These are phyloP conservation scores for Phalacrocorax brasilianus DNA, from an alignment of 2,113 vertebrate species.

Conservation along the genomic window DNA sequence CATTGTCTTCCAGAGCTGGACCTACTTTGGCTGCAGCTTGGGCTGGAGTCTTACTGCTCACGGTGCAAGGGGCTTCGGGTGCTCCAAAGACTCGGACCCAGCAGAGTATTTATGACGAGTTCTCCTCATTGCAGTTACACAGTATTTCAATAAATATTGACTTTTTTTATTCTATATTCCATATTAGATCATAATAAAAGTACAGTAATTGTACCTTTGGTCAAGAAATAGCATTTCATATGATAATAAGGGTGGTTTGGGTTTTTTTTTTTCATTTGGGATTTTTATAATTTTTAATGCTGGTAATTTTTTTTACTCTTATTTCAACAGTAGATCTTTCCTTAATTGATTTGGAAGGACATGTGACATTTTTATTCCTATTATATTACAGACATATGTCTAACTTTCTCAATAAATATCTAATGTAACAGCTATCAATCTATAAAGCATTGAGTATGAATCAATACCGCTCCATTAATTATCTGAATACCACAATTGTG, in stretches of 20 bases:
- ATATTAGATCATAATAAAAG: neutral
- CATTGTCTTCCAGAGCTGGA: neutral
- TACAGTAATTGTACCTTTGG: neutral
- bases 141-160: neutral
- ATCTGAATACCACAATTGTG: neutral
- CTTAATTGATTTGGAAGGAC: neutral
- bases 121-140: neutral
- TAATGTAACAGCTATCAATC: neutral
- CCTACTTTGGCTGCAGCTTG: neutral
- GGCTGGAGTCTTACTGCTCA: neutral
- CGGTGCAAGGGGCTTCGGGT: neutral
- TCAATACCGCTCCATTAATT: neutral
- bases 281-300: neutral
- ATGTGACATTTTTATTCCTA: neutral
- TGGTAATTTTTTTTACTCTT: neutral
- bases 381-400: neutral
- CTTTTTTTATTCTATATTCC: neutral
- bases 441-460: neutral
- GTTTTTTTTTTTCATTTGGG: neutral
- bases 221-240: neutral
- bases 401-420: neutral
- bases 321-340: neutral
- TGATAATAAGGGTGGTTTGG: neutral
- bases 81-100: neutral
- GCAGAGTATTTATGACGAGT: neutral